Evolutionary conservation across 1,140 invertebrate species (phyloP).

Genomic region (Drosophila subpulchrella): DNA sequence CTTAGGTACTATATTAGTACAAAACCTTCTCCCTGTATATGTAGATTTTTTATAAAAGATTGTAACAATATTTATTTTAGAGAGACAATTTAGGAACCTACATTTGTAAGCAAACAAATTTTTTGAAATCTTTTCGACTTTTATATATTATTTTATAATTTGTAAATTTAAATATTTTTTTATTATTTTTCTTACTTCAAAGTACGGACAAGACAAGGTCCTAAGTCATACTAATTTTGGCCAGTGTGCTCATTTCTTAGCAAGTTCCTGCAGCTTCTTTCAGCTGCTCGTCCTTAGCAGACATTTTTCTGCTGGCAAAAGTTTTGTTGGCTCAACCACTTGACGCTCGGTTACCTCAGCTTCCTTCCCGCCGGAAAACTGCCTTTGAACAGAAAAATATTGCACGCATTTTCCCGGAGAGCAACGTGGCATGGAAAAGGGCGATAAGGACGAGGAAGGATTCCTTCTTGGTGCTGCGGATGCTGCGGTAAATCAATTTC

Average conservation of each 20-base stretch:
- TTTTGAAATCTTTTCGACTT: too few species aligned
- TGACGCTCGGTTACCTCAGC: constrained; percentile 72
- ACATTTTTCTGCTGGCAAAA: constrained; percentile 74
- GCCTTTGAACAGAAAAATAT: constrained; percentile 67
- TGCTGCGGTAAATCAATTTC: constrained; percentile 84
- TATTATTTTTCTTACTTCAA: not conserved
- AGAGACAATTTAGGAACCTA: too few species aligned
- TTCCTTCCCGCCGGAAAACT: constrained; percentile 23
- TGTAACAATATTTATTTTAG: too few species aligned
- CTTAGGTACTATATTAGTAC: too few species aligned
- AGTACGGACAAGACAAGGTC: too few species aligned
- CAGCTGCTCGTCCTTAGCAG: constrained; percentile 65
- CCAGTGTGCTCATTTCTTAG: constrained; percentile 1
- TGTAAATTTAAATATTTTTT: too few species aligned
- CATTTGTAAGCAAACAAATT: too few species aligned
- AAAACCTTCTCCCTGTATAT: too few species aligned
- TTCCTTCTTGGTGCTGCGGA: constrained; percentile 59
- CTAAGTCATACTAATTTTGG: not conserved
- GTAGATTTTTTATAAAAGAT: too few species aligned
- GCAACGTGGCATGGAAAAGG: constrained; percentile 4
- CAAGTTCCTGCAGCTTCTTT: constrained; percentile 49
- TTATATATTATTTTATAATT: too few species aligned
- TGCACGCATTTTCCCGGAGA: constrained; percentile 64
- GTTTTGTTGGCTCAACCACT: constrained; percentile 77
- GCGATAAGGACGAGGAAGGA: not conserved